A percentile compares a stretch with the other conserved stretches of the same genome.
These are phyloP conservation scores for Petrosia ficiformis DNA, from an alignment of 37 sponge, comb jelly and placozoan genomes.

Conservation along the genomic window DNA sequence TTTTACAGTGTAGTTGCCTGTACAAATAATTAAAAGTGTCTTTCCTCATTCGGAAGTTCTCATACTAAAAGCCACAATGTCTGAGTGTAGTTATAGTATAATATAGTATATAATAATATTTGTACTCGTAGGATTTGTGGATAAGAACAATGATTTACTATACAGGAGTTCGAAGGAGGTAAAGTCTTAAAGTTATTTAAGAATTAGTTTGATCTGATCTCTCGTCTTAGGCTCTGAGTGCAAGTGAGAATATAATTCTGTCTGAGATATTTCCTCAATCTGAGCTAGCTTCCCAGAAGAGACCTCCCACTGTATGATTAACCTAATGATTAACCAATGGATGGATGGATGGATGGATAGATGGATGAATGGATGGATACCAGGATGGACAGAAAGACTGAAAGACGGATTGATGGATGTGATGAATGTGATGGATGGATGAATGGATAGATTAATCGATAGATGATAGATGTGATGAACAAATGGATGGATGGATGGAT, in stretches of 20 bases:
- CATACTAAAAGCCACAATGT: too few species aligned
- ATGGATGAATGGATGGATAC: too few species aligned
- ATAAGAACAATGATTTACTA: slow-evolving; percentile 84
- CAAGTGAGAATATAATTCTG: slow-evolving; percentile 27
- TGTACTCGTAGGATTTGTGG: slow-evolving; percentile 69
- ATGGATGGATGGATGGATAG: too few species aligned
- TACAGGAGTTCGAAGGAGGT: slow-evolving; percentile 75
- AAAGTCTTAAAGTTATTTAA: neutral
- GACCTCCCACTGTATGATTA: slow-evolving; percentile 70
- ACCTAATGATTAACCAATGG: neutral
- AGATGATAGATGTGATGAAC: too few species aligned
- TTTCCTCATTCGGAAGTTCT: too few species aligned
- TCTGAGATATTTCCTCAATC: slow-evolving; percentile 51
- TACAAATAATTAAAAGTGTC: too few species aligned
- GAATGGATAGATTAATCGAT: too few species aligned
- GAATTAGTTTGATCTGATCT: neutral
- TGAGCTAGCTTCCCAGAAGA: slow-evolving; percentile 72
- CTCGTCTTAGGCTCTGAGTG: slow-evolving; percentile 27
- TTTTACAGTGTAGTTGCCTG: too few species aligned
- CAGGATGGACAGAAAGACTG: neutral
- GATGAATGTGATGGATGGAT: neutral
- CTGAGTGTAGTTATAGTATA: too few species aligned
- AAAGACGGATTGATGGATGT: neutral
- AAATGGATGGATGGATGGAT: too few species aligned
- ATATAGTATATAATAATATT: neutral